Conservation (phyloP, 2,113 vertebrate genomes). For the Rousettus leschenaultii region DNA sequence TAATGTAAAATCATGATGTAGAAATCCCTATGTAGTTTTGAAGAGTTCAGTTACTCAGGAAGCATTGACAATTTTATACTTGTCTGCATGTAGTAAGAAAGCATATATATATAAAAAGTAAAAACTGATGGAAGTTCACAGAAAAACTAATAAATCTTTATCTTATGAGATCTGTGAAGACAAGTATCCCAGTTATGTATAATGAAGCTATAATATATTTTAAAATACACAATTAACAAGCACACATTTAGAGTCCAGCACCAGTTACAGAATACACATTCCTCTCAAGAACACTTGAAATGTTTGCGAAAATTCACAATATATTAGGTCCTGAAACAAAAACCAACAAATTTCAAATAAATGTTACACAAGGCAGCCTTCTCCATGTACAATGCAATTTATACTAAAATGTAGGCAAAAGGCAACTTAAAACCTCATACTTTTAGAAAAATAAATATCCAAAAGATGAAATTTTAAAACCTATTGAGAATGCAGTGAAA, state of each 20-base stretch:
- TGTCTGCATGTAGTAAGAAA: neutral
- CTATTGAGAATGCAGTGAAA: neutral
- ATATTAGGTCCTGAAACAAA: neutral
- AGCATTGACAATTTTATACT: neutral
- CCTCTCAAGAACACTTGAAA: neutral
- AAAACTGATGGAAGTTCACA: neutral
- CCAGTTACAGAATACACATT: neutral
- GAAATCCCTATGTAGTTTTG: neutral
- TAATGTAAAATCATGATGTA: neutral
- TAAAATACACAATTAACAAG: neutral
- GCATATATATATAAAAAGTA: neutral
- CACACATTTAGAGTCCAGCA: neutral
- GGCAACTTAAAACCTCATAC: neutral
- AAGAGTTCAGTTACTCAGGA: neutral
- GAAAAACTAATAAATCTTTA: neutral
- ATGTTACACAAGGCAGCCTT: neutral
- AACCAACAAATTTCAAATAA: neutral
- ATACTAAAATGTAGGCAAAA: neutral
- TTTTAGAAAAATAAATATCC: neutral
- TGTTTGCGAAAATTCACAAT: neutral
- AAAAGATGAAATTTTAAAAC: neutral
- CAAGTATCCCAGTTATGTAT: neutral
- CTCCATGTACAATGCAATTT: neutral
- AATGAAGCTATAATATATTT: neutral
- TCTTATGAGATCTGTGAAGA: neutral